Evolutionary conservation across 1,140 invertebrate genomes (phyloP).

Genomic region (Antheraea mylitta): DNA sequence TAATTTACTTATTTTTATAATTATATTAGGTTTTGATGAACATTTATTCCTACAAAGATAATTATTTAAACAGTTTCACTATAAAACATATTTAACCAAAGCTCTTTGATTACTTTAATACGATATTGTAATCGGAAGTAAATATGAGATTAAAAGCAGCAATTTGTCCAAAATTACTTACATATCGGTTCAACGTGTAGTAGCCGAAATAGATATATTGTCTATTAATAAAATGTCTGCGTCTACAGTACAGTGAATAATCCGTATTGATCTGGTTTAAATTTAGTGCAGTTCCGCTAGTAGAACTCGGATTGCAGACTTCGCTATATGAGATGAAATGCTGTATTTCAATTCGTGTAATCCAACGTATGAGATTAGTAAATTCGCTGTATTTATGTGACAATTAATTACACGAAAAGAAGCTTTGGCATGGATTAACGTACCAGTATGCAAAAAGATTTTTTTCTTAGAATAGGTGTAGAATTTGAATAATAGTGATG

Average conservation of each 20-base stretch:
- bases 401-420: neutral
- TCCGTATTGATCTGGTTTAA: constrained; percentile 72
- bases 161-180: neutral
- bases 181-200: constrained; percentile 24
- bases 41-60: too few relatives aligned
- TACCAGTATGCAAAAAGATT: too few relatives aligned
- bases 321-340: neutral
- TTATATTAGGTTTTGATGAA: too few relatives aligned
- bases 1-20: too few relatives aligned
- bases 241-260: constrained; percentile 52
- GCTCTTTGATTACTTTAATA: too few relatives aligned
- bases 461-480: too few relatives aligned
- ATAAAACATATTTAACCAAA: too few relatives aligned
- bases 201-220: constrained; percentile 33
- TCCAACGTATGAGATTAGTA: neutral
- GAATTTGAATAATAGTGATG: too few relatives aligned
- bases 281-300: constrained; percentile 48
- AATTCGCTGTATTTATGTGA: neutral
- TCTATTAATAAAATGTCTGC: constrained; percentile 67
- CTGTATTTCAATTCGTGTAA: neutral
- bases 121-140: neutral
- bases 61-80: too few relatives aligned
- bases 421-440: neutral
- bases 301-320: constrained; percentile 4
- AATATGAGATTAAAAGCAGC: neutral